Conservation (phyloP, 2,888 invertebrate species). For the Lypha dubia region DNA sequence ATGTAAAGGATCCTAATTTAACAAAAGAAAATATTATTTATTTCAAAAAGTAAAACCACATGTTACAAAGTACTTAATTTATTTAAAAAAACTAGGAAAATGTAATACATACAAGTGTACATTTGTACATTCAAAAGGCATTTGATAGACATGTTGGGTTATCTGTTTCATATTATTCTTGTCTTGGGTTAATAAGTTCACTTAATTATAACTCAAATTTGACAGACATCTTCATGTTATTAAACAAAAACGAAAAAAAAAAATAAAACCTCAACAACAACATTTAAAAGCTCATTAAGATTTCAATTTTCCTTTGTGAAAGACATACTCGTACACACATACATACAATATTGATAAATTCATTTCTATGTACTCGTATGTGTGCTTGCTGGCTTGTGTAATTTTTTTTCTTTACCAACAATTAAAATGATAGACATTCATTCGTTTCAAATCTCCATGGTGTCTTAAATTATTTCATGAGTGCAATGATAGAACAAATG, state of each 20-base stretch:
- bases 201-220: conserved; percentile 60
- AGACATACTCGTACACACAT: background rate
- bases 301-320: conserved; percentile 13
- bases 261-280: conserved; percentile 17
- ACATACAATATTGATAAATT: conserved; percentile 61
- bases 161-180: conserved; percentile 60
- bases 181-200: conserved; percentile 57
- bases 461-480: conserved; percentile 23
- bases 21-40: conserved; percentile 6
- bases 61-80: conserved; percentile 16
- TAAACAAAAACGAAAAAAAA: too few species aligned
- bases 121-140: too few species aligned
- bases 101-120: conserved; percentile 29
- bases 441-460: conserved; percentile 26
- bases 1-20: conserved; percentile 30
- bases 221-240: conserved; percentile 64
- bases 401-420: background rate
- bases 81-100: background rate
- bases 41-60: conserved; percentile 17
- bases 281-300: conserved; percentile 67
- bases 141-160: conserved; percentile 62
- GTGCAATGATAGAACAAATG: conserved; percentile 19
- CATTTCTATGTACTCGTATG: background rate
- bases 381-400: too few species aligned
- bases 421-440: background rate